Base-by-base conservation (phyloP, 2,888 invertebrate species). In the Tenthredo distinguenda region DNA sequence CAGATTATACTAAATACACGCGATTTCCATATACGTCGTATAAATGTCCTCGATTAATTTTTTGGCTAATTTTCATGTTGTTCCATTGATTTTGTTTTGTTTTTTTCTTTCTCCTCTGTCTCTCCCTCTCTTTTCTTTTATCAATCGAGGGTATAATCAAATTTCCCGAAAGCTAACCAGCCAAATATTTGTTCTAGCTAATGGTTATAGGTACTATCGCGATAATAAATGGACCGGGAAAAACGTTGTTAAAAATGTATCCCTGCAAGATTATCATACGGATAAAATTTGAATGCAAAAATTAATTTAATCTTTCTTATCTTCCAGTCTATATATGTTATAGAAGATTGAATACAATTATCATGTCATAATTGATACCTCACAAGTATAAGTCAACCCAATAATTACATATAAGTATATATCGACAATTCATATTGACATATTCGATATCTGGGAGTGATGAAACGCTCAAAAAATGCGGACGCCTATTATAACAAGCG, bases 131-230 rank as follows among this genome's bases (percentile, higher is more conserved):
- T 62, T 12, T 10, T 26, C 26, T 12, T 7, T 21, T 62, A 62
- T 62, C 62, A 62, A 62, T 62, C 26, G 26, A 21, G 62, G 62
- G 10, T 62, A 62, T 62, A 62, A 62, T 62, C 12, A 26, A 62
- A 62, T 62, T 62, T 62, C 62, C 62, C 62, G 3, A 62, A 62
- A 62, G 62, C 62, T 26, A 62, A 62, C 10, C 62, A 26, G 62
- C 26, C 62, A 62, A 62, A 62, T 62, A 62, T 62, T 62, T 62
- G 12, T 62, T 62, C 12, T 62, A 26, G 62, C 62, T 62, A 62
- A 62, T 62, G 62, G 62, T 18, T 26, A n/a, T 55, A 47, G 47
- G 15, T 43, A 26, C 9, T 62, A 62, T 62, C 62, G 2, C 62
- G 62, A 55, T 55, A n/a, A 55, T 55, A 55, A 55, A 55, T n/a